These are phyloP conservation scores for Belgica antarctica DNA, from an alignment of 2,888 invertebrate genomes.

Conservation along the genomic window DNA sequence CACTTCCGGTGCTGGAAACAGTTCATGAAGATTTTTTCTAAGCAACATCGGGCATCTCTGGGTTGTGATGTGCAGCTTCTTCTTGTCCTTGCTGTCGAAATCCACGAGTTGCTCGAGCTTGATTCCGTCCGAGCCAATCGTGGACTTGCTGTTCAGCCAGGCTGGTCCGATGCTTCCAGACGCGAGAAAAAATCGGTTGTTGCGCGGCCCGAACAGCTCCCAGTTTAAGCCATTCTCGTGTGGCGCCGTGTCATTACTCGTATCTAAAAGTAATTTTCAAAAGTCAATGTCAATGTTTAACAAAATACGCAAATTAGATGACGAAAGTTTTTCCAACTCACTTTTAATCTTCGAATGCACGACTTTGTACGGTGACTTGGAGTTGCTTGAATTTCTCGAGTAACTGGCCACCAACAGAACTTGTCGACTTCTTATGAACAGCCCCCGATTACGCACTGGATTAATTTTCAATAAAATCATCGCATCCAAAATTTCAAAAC, in stretches of 20 bases:
- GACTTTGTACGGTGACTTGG: conserved; percentile 38
- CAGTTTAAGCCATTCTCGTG: conserved; percentile 58
- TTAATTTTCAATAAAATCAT: too few relatives aligned
- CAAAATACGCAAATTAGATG: conserved; percentile 33
- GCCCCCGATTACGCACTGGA: too few relatives aligned
- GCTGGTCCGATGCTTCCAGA: conserved; percentile 65
- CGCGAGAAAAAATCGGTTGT: conserved; percentile 68
- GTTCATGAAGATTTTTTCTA: conserved; percentile 63
- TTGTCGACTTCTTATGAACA: neutral
- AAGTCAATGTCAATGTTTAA: conserved; percentile 16
- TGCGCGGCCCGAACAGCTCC: conserved; percentile 64
- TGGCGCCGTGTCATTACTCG: neutral
- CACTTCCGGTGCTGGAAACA: conserved; percentile 56
- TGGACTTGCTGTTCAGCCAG: conserved; percentile 64
- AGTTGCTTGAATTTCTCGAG: conserved; percentile 28
- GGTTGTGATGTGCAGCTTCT: conserved; percentile 57
- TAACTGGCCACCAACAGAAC: conserved; percentile 4
- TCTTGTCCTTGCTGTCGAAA: conserved; percentile 48
- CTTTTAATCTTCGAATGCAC: conserved; percentile 32
- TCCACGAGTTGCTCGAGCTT: conserved; percentile 49
- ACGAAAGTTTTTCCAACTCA: conserved; percentile 12
- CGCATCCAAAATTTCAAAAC: too few relatives aligned
- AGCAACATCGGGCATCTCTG: conserved; percentile 69
- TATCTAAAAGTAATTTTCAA: too few relatives aligned
- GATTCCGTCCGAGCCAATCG: conserved; percentile 50